Conservation (phyloP, 2,113 vertebrate genomes). For the Anseranas semipalmata region DNA sequence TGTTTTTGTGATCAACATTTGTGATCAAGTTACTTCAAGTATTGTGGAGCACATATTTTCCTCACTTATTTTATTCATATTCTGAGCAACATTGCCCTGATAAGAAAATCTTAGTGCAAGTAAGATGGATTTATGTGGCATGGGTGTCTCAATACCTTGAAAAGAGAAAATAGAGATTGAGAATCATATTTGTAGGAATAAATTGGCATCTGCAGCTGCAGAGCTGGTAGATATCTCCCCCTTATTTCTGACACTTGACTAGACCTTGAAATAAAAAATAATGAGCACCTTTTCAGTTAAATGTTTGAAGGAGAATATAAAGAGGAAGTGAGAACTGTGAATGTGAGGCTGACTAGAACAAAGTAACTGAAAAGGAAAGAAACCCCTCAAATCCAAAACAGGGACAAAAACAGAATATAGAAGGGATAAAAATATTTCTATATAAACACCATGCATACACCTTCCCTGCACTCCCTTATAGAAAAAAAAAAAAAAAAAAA, state of each 20-base stretch:
- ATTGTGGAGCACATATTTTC: not conserved
- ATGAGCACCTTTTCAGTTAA: constrained; percentile 55
- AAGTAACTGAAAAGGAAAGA: not conserved
- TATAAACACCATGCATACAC: not conserved
- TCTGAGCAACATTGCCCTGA: not conserved
- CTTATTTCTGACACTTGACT: constrained; percentile 29
- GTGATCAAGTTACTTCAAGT: not conserved
- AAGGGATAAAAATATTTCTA: not conserved
- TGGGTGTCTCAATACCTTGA: constrained; percentile 12
- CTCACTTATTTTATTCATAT: not conserved
- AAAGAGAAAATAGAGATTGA: constrained; percentile 47
- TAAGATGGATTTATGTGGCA: constrained; percentile 36
- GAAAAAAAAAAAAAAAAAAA: not conserved
- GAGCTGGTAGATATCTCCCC: constrained; percentile 1
- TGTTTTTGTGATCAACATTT: not conserved
- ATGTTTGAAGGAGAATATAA: constrained; percentile 34
- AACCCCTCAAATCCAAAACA: not conserved
- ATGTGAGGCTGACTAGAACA: not conserved
- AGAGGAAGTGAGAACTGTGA: constrained; percentile 3
- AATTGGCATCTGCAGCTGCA: constrained; percentile 53
- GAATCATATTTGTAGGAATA: constrained; percentile 35
- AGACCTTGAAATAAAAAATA: constrained; percentile 70
- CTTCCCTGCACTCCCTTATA: not conserved
- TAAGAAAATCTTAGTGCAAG: constrained; percentile 22
- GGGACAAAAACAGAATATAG: not conserved